phyloP scores from a whole-genome alignment of 2,113 vertebrate genomes.

The Rynchops niger region DNA sequence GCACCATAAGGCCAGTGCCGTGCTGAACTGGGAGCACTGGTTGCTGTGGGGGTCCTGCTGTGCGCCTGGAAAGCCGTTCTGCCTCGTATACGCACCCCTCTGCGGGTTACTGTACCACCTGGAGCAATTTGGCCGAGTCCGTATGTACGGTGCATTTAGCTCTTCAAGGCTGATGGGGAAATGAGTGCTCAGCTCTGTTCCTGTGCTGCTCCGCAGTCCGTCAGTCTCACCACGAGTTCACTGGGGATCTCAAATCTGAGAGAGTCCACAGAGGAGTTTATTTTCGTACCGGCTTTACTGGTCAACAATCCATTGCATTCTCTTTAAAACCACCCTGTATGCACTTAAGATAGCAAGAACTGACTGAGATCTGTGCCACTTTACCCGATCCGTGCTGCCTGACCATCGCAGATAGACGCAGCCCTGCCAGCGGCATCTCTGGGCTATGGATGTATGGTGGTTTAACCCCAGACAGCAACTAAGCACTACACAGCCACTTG shows the following conservation, averaged over 20 bases:
- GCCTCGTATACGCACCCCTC: not conserved
- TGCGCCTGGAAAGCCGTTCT: not conserved
- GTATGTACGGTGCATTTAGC: not conserved
- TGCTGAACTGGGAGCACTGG: not conserved
- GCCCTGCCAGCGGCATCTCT: not conserved
- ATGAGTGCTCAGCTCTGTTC: not conserved
- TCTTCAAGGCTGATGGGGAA: not conserved
- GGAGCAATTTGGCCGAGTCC: not conserved
- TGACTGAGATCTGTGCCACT: not conserved
- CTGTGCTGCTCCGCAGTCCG: not conserved
- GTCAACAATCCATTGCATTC: not conserved
- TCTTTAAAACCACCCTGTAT: not conserved
- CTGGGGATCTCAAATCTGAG: not conserved
- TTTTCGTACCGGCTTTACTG: not conserved
- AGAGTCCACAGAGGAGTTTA: not conserved
- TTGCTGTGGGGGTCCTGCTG: not conserved
- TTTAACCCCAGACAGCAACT: not conserved
- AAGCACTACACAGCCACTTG: not conserved
- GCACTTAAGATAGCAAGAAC: not conserved
- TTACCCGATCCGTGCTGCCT: not conserved
- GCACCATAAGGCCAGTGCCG: not conserved
- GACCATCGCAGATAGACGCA: not conserved
- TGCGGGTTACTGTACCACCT: not conserved
- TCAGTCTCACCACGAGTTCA: not conserved
- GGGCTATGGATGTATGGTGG: not conserved